Evolutionary conservation across 2,113 vertebrate genomes (phyloP), one percentile per base, ranked within the genome.

Genomic region (Lamprologus speciosus): DNA sequence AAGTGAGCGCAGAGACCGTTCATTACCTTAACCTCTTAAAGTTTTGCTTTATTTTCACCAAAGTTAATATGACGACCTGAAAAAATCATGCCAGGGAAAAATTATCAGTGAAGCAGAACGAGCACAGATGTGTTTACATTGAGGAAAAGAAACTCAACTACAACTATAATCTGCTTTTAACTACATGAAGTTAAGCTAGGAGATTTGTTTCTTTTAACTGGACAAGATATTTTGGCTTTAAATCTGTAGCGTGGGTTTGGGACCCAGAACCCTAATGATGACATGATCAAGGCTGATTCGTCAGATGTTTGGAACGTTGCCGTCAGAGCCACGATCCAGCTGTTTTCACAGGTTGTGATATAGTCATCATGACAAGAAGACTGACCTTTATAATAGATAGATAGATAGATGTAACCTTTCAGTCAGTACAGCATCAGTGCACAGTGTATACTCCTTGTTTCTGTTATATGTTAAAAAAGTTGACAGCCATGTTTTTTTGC

Each of bases 401-500:
- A 60, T 60, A 23, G 21, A 4, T 55, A 23, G 53, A 55, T 68
- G 57, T 21, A 17, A 19, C n/a, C 50, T n/a, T n/a, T 78, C 4
- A 23, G 21, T 26, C 6, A 40, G 23, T 12, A 31, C 9, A 50
- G 79, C 80, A 55, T 9, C 8, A n/a, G 37, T 47, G 35, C 17
- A 42, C 17, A 35, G 63, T 54, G 51, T 80, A 11, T 53, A 45
- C 86, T 60, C 23, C 7, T 70, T 82, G 47, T 87, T 91, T 79
- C 51, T 65, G 9, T 81, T 54, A 89, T 81, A 33, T n/a, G 16
- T 80, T 33, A 7, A 40, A 73, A 8, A 80, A 75, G 26, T 17
- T 63, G 85, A 86, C 85, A 84, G 80, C 89, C 85, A 8, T 86
- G 63, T 88, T 93, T 91, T 89, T 89, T 80, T 78, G 81, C 86